These are phyloP conservation scores for Sogatella furcifera DNA, from an alignment of 1,140 invertebrate genomes.

Conservation along the genomic window DNA sequence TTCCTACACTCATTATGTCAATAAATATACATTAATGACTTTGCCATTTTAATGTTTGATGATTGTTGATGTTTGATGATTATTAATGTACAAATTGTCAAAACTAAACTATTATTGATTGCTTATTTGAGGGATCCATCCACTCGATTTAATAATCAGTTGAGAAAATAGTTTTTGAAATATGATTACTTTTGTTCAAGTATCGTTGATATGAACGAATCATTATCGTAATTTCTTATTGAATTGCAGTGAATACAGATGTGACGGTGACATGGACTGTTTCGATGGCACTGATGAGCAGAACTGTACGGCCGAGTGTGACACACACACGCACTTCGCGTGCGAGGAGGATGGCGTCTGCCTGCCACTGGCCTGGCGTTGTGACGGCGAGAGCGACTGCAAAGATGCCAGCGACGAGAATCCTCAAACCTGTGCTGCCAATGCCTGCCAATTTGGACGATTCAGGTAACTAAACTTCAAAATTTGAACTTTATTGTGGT, in stretches of 20 bases:
- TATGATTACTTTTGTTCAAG: too few relatives aligned
- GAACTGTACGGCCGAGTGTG: conserved; percentile 32
- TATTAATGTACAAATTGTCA: too few relatives aligned
- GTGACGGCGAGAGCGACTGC: conserved; percentile 61
- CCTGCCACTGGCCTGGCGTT: conserved; percentile 47
- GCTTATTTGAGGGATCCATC: too few relatives aligned
- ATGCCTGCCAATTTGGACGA: conserved; percentile 29
- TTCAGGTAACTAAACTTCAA: conserved; percentile 17
- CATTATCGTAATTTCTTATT: not conserved
- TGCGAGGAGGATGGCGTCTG: conserved; percentile 33
- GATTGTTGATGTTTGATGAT: too few relatives aligned
- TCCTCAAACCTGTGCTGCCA: conserved; percentile 25
- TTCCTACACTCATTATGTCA: too few relatives aligned
- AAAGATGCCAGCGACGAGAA: conserved; percentile 56
- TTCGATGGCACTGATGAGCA: conserved; percentile 47
- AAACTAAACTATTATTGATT: too few relatives aligned
- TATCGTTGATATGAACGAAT: not conserved
- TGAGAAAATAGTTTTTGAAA: not conserved
- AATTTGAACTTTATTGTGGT: too few relatives aligned
- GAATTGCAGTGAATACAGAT: conserved; percentile 39
- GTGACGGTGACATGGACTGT: conserved; percentile 52
- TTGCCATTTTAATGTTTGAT: too few relatives aligned
- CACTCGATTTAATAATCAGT: too few relatives aligned
- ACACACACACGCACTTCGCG: conserved; percentile 12
- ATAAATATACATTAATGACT: too few relatives aligned